Conservation (phyloP, 1,140 invertebrate species). For the Apis florea region DNA sequence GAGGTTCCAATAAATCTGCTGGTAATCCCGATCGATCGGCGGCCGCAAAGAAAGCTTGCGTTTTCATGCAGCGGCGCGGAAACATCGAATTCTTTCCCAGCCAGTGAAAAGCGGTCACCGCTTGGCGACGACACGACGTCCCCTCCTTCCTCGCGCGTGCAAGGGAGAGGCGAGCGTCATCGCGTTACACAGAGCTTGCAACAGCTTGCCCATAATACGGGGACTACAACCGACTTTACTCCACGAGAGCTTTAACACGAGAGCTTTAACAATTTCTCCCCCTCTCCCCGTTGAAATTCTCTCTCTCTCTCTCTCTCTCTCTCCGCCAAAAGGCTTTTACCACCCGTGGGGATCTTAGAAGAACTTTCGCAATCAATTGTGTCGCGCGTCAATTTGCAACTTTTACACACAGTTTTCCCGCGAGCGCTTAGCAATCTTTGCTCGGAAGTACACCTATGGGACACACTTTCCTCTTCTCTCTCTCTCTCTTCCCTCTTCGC, state of each 20-base stretch:
- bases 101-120: constrained; percentile 41
- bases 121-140: constrained; percentile 6
- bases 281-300: background rate
- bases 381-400: constrained; percentile 24
- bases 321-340: background rate
- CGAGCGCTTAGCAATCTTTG: background rate
- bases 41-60: constrained; percentile 56
- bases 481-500: background rate
- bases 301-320: background rate
- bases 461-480: background rate
- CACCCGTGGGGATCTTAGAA: background rate
- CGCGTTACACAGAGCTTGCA: constrained; percentile 2
- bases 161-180: background rate
- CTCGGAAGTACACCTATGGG: background rate
- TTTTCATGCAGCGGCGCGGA: constrained; percentile 56
- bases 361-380: constrained; percentile 33
- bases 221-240: background rate
- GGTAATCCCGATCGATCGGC: constrained; percentile 60
- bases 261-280: background rate
- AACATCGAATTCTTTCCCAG: constrained; percentile 59
- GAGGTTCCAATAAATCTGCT: constrained; percentile 53
- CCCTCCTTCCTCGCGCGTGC: background rate
- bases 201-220: constrained; percentile 42
- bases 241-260: background rate
- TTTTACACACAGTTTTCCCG: background rate